Conservation (phyloP, 2,888 invertebrate genomes). For the Drosophila antonietae region DNA sequence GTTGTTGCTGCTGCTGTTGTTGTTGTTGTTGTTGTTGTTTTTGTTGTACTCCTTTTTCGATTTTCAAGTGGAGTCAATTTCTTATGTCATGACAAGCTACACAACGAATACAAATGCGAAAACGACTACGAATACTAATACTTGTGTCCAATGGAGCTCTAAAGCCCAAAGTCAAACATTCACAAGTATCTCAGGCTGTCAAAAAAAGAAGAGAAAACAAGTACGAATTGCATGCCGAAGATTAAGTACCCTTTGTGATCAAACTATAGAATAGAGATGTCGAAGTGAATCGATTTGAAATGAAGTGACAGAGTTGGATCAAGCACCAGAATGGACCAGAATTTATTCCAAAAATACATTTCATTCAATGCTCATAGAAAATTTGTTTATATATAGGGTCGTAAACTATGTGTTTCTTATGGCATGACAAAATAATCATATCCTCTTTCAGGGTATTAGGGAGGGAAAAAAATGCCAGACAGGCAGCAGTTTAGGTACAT, state of each 20-base stretch:
- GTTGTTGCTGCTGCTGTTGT: constrained; percentile 55
- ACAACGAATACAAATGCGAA: constrained; percentile 52
- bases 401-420: background rate
- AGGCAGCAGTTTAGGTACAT: constrained; percentile 38
- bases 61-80: constrained; percentile 80
- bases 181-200: constrained; percentile 34
- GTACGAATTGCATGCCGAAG: background rate
- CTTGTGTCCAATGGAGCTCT: constrained; percentile 32
- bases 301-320: background rate
- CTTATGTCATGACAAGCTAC: constrained; percentile 75
- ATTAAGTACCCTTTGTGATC: background rate
- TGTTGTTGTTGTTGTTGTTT: constrained; percentile 42
- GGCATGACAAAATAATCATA: constrained; percentile 4
- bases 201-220: constrained; percentile 14
- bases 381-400: background rate
- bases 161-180: constrained; percentile 50
- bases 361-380: background rate
- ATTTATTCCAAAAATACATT: background rate
- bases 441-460: constrained; percentile 10
- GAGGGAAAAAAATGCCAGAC: constrained; percentile 62
- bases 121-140: constrained; percentile 33
- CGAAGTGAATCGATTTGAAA: background rate
- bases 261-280: background rate
- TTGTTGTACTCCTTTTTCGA: constrained; percentile 74
- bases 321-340: no score